phyloP scores from a whole-genome alignment of 2,797 vertebrate genomes.

The Silurus lanzhouensis region DNA sequence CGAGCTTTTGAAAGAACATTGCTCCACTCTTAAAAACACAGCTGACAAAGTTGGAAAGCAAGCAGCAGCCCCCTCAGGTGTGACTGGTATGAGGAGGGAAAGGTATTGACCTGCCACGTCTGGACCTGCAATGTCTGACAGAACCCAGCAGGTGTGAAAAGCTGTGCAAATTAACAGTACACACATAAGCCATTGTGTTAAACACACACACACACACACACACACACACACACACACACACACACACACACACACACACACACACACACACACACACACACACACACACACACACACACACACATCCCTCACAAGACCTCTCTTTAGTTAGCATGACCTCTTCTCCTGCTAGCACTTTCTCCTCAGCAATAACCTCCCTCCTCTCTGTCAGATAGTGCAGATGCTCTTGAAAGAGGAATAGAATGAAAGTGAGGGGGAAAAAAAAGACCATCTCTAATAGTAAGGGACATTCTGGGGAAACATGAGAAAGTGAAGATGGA shows the following conservation, averaged over 20 bases:
- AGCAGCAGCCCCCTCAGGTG: conserved; percentile 31
- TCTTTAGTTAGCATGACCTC: conserved; percentile 30
- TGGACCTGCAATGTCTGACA: conserved; percentile 11
- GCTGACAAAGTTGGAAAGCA: background rate
- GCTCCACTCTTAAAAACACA: background rate
- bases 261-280: conserved; percentile 19
- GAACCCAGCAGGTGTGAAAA: conserved; percentile 49
- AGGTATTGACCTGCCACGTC: conserved; percentile 30
- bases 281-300: conserved; percentile 6
- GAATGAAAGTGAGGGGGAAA: background rate
- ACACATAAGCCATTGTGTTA: conserved; percentile 1
- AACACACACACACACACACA: conserved; percentile 19
- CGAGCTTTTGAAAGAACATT: background rate
- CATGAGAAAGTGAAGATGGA: background rate
- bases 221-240: conserved; percentile 16
- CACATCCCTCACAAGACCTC: background rate
- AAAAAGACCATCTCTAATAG: background rate
- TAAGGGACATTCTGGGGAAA: background rate
- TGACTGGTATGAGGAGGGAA: conserved; percentile 36
- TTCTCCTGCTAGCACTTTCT: background rate
- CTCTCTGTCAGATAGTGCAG: conserved; percentile 2
- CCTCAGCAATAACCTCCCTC: background rate
- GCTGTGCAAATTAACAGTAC: conserved; percentile 35
- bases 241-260: conserved; percentile 4
- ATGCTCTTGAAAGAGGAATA: conserved; percentile 7